Base-by-base conservation (phyloP, 1,140 invertebrate species). In the Spodoptera litura region DNA sequence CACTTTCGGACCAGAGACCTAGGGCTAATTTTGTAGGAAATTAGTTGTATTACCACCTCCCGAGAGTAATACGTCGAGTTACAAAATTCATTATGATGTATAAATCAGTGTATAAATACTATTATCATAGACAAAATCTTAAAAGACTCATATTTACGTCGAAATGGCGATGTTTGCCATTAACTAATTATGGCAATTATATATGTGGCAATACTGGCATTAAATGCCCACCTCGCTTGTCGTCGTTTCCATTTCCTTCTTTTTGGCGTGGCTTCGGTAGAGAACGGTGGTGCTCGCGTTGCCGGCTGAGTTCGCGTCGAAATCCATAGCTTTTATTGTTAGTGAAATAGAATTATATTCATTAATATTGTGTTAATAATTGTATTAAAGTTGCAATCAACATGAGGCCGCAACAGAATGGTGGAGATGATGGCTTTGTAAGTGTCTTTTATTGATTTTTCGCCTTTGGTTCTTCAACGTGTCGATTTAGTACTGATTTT, bases 331-430 rank as follows among this genome's bases (percentile, higher is more conserved):
- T 20, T 3, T 38, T 53, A 44, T 13, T 20, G 20, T 20, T 72
- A 53, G 13, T 62, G 49, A 38, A 38, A 20, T 58, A 49, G 20
- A 59, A 38, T 4, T 6, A 4, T 44, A 12, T 25, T 66, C 20
- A 20, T 20, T 20, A 20, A 20, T n/a, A n/a, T 38, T 66, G 62
- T 49, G 38, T 44, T 15, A 49, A 25, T 13, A 20, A 44, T 6
- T 31, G 35, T 38, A 49, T 10, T 15, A 56, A 56, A 3, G 10
- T 15, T 66, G 13, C 38, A n/a, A 55, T 31, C 27, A 88, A 80
- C 81, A 94, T 94, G 93, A 93, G 91, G 74, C 93, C 93, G 49
- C 92, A 91, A 78, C 92, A 91, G 79, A 94, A 94, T 55, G 93
- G 93, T 44, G 93, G 93, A 56, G 91, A 94, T 64, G 92, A 94